A percentile compares a stretch with the other conserved stretches of the same genome.
phyloP scores from a whole-genome alignment of 1,140 invertebrate genomes.

The Cotesia glomerata region DNA sequence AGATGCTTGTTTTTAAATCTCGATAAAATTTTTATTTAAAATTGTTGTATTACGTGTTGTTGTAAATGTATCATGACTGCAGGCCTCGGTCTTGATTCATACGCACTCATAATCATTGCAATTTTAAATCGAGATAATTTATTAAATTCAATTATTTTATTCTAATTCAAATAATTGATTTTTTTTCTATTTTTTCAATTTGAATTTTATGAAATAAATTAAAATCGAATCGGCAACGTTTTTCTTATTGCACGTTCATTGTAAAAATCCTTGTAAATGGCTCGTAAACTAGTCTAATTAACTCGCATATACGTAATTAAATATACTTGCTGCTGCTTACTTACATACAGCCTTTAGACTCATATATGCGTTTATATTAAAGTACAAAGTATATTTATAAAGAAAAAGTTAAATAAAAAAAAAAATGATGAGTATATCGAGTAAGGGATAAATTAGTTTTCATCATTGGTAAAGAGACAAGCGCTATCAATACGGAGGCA shows the following conservation, averaged over 20 bases:
- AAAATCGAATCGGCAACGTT: constrained; percentile 19
- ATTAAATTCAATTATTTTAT: background rate
- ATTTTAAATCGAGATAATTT: background rate
- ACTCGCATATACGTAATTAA: constrained; percentile 25
- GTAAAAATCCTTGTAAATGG: constrained; percentile 48
- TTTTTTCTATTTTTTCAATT: background rate
- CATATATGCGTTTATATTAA: constrained; percentile 16
- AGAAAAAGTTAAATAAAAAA: constrained; percentile 11
- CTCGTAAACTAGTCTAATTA: constrained; percentile 24
- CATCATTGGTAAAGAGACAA: constrained; percentile 19
- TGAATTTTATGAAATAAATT: background rate
- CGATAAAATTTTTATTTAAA: constrained; percentile 27
- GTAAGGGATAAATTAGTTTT: background rate
- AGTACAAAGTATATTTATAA: constrained; percentile 20
- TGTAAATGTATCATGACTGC: constrained; percentile 53
- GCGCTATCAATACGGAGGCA: constrained; percentile 21
- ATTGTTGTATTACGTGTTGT: constrained; percentile 27
- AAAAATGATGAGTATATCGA: constrained; percentile 18
- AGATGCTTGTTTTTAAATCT: constrained; percentile 1
- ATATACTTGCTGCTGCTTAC: constrained; percentile 44
- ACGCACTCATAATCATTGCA: constrained; percentile 41
- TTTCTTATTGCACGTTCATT: constrained; percentile 10
- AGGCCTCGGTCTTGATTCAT: constrained; percentile 60
- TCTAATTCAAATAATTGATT: background rate
- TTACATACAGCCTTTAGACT: constrained; percentile 54